Conservation (phyloP, 1,140 invertebrate species). For the Prorops nasuta region DNA sequence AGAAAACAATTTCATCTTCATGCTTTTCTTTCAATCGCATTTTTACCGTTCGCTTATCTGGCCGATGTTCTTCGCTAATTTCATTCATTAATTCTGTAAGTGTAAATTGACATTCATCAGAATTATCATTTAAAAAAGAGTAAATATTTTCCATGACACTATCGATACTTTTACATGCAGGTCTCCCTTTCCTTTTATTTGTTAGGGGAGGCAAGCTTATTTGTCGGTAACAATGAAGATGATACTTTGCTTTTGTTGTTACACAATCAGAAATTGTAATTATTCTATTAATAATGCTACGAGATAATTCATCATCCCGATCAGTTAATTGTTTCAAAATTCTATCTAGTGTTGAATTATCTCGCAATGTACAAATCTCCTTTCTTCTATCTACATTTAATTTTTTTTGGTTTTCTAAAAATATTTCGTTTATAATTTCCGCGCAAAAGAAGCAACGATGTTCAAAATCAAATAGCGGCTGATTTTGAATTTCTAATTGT, state of each 20-base stretch:
- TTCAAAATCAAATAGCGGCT: too few relatives aligned
- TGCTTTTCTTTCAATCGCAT: slow-evolving; percentile 3
- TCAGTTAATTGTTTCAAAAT: too few relatives aligned
- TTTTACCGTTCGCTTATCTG: slow-evolving; percentile 1
- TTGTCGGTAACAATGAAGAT: neutral
- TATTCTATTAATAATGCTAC: too few relatives aligned
- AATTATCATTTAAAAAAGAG: neutral
- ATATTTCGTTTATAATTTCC: too few relatives aligned
- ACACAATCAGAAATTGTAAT: neutral
- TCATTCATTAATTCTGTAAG: neutral
- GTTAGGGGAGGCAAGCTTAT: neutral
- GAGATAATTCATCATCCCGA: too few relatives aligned
- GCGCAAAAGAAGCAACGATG: too few relatives aligned
- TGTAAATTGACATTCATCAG: slow-evolving; percentile 6
- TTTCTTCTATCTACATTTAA: too few relatives aligned
- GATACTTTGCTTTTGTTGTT: neutral
- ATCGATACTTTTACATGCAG: neutral
- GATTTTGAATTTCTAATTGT: too few relatives aligned
- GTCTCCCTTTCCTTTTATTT: neutral
- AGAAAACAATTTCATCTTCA: slow-evolving; percentile 6
- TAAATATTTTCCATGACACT: neutral
- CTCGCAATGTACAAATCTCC: too few relatives aligned
- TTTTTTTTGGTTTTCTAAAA: too few relatives aligned
- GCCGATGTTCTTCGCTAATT: too few relatives aligned
- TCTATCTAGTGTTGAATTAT: too few relatives aligned